A percentile compares a stretch with the other conserved stretches of the same genome.
Evolutionary conservation across 2,797 vertebrate genomes (phyloP).

Genomic region (Gephyroberyx darwinii): DNA sequence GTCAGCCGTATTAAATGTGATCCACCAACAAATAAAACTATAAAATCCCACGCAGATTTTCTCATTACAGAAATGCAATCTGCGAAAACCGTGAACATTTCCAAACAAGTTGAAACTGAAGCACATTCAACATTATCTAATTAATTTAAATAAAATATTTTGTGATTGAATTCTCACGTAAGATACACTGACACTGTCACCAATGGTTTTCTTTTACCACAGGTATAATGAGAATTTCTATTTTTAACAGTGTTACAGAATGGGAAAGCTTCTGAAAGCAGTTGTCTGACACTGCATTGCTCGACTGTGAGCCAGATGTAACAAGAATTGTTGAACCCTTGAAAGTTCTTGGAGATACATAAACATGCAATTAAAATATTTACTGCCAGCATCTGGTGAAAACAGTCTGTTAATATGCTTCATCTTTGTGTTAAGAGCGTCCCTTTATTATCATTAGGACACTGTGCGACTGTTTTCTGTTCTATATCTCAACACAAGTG

Average conservation of each 20-base stretch:
- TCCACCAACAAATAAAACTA: neutral
- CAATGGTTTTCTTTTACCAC: neutral
- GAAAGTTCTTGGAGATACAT: conserved; percentile 25
- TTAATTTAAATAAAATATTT: conserved; percentile 6
- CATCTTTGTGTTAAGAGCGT: conserved; percentile 22
- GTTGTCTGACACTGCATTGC: conserved; percentile 7
- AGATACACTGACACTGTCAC: neutral
- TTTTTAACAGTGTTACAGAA: neutral
- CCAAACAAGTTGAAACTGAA: too few species aligned
- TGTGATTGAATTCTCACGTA: too few species aligned
- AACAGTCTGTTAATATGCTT: conserved; percentile 21
- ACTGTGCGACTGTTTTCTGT: neutral
- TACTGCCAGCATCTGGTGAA: conserved; percentile 51
- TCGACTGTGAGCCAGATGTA: conserved; percentile 31
- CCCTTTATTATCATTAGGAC: conserved; percentile 30
- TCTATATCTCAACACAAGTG: conserved; percentile 15
- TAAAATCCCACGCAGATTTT: neutral
- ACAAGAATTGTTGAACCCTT: conserved; percentile 30
- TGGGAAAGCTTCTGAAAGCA: conserved; percentile 14
- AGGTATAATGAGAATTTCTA: conserved; percentile 10
- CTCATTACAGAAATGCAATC: neutral
- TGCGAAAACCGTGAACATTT: neutral
- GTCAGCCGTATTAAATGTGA: conserved; percentile 18
- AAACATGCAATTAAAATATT: conserved; percentile 52
- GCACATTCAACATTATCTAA: neutral